Base-by-base conservation (phyloP, 2,888 invertebrate genomes). In the Hyppa rectilinea region DNA sequence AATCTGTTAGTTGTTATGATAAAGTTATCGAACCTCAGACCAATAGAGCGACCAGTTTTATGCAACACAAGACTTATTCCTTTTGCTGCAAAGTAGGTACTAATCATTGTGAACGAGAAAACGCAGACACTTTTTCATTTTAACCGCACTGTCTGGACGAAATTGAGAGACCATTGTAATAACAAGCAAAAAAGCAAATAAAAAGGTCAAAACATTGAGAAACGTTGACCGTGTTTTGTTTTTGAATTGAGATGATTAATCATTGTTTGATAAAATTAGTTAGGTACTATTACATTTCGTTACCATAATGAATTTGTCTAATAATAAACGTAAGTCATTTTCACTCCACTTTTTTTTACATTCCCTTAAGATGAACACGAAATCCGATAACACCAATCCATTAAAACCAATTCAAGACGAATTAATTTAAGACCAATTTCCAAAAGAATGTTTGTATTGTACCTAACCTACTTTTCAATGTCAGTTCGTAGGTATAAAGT, bases 1-100 rank as follows among this genome's bases (percentile, higher is more conserved):
- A 20, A 7, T 34, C 29, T 56, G n/a, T 58, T 7, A 29, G 17
- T 1, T 36, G 43, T 38, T 43, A 12, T 29, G 20, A 26, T 58
- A 31, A 68, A 78, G 69, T 81, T 81, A 49, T 68, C 29, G 77
- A 83, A 75, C 75, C 75, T 34, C 75, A 64, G 75, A 59, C 68
- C 26, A 58, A 26, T 43, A 65, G 26, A 65, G 29, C 53, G 26
- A 64, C 62, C 40, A 68, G 73, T 81, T 76, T 79, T 75, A 79
- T 75, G 77, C 66, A 74, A 78, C 71, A 38, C 60, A 23, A 71
- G 47, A 63, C 14, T 84, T 69, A 56, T 78, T 78, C 49, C 69
- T 77, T 79, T 78, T 78, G 65, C 64, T 71, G 70, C 60, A 62
- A 49, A 64, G 34, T 31, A 29, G 20, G 26, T n/a, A 47, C 29